Percentiles rank a stretch among this genome's conserved stretches.
Evolutionary conservation across 2,113 vertebrate genomes (phyloP).

Genomic region (Isurus oxyrinchus): DNA sequence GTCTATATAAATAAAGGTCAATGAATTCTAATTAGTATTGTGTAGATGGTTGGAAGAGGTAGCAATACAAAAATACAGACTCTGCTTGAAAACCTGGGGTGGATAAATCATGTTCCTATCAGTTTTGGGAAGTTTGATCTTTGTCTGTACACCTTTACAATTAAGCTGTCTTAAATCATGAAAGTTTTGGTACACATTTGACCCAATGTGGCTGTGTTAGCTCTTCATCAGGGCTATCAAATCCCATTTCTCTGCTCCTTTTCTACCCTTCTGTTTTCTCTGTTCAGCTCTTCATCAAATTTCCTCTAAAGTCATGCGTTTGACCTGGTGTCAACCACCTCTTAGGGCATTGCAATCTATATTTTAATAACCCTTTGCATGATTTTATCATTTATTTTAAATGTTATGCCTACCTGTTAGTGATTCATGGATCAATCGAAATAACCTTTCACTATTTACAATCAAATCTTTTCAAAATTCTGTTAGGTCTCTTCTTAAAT

Average conservation of each 20-base stretch:
- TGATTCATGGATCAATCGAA: neutral
- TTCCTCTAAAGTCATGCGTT: neutral
- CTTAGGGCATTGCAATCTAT: neutral
- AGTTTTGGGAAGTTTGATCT: neutral
- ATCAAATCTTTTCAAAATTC: neutral
- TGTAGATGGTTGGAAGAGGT: neutral
- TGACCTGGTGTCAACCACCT: neutral
- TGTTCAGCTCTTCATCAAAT: neutral
- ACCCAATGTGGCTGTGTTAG: neutral
- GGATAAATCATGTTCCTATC: neutral
- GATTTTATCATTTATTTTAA: neutral
- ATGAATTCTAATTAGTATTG: neutral
- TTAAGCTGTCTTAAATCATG: neutral
- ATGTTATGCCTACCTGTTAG: neutral
- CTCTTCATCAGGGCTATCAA: too few relatives aligned
- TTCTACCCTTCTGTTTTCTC: neutral
- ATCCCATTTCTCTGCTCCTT: neutral
- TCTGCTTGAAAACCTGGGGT: neutral
- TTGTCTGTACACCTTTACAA: neutral
- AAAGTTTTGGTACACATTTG: neutral
- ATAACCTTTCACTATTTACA: neutral
- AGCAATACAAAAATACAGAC: neutral
- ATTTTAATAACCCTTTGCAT: neutral
- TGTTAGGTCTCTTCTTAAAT: neutral
- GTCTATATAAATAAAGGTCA: neutral